Evolutionary conservation across 2,797 vertebrate species (phyloP).

Genomic region (Enteromius paludinosus): DNA sequence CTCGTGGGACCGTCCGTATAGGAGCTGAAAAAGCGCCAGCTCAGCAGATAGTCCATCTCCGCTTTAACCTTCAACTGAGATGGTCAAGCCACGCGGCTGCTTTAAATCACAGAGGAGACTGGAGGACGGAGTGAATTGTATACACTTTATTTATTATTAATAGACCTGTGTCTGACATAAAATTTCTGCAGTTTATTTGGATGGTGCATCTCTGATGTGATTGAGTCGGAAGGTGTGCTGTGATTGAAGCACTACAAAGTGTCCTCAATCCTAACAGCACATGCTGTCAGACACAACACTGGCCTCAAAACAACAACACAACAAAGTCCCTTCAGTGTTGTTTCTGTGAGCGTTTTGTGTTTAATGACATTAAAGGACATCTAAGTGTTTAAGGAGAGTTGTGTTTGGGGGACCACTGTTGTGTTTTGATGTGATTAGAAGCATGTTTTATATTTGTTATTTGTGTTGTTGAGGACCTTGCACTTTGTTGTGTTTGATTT

Average conservation of each 20-base stretch:
- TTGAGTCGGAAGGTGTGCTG: background rate
- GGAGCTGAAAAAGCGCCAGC: conserved; percentile 61
- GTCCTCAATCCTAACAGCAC: background rate
- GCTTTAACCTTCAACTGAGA: conserved; percentile 69
- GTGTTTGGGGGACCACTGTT: background rate
- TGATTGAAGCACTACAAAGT: background rate
- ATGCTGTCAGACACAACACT: background rate
- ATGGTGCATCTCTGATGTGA: conserved; percentile 18
- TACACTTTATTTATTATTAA: conserved; percentile 41
- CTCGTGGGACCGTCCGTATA: conserved; percentile 53
- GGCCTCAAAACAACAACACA: conserved; percentile 4
- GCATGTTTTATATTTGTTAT: background rate
- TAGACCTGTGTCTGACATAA: background rate
- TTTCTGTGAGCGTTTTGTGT: background rate
- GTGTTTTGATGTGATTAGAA: background rate
- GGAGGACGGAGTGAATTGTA: conserved; percentile 7
- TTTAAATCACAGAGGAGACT: conserved; percentile 25
- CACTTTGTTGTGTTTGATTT: background rate
- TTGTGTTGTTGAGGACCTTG: background rate
- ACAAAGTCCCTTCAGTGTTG: background rate
- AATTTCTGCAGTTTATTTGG: background rate
- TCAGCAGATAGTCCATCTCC: conserved; percentile 66
- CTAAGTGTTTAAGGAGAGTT: background rate
- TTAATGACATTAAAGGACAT: background rate
- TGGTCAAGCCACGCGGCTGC: conserved; percentile 26